Base-by-base conservation (phyloP, 1,140 invertebrate genomes). In the Aphelinus certus region DNA sequence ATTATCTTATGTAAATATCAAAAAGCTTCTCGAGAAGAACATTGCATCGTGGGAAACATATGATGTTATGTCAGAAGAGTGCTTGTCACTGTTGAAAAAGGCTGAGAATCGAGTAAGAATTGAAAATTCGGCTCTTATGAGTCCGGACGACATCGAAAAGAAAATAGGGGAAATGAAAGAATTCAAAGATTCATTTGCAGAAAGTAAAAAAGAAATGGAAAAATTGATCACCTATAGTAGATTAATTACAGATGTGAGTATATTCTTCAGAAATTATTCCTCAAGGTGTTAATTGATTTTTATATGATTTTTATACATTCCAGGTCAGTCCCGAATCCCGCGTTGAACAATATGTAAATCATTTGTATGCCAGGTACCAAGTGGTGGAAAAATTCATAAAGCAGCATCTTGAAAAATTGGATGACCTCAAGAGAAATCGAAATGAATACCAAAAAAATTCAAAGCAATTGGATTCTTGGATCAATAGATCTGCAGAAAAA, bases 31-130 rank as follows among this genome's bases (percentile, higher is more conserved):
- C 1, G 91, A 94, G 81, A 89, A 91, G 62, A 93, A 94, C 80
- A 92, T 96, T 46, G 89, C 90, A 57, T 87, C 95, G 4, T 96
- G 95, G 93, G 90, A 94, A 75, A 90, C 92, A 72, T 96, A 96
- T 84, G 95, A 97, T 82, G 84, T 88, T 2, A 85, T 92, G 26
- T 92, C 93, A 66, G 96, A 97, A 79, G 91, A 90, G 73, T 89
- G 97, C 6, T 90, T 92, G 1, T 89, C 92, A 1, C 97, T 95
- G 95, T 83, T 98, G n/a, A 96, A 95, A 83, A 93, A 95, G 65
- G 93, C 93, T 76, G 96, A 98, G 88, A 92, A 91, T 65, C 92
- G 90, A 83, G 91, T 96, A 1, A 91, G 95, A 82, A 86, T 88
- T 56, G 94, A 96, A 83, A 92, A 93, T 7, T 90, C 91, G 4